Evolutionary conservation across 2,797 vertebrate species (phyloP), one percentile per base, ranked within the genome.

Genomic region (Sebastes variabilis): DNA sequence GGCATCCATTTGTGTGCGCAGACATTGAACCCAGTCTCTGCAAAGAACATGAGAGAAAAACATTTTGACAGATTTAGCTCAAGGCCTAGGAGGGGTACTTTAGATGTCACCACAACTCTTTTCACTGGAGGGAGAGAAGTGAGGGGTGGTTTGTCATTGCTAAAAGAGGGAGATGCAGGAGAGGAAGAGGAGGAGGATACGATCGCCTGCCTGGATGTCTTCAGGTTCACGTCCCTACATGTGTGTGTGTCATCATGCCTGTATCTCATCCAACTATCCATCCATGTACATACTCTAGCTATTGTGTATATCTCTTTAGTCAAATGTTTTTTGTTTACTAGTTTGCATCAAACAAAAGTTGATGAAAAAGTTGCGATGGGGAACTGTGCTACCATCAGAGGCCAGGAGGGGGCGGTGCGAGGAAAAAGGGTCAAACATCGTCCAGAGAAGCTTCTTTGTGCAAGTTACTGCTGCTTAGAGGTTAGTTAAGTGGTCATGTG

Each of bases 31-130:
- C 34, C 46, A 55, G 79, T 74, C 81, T 62, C 72, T 80, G 73
- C 65, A 65, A 83, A 85, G 76, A 78, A 75, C 67, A 85, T 85
- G 89, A 90, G 87, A 86, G 83, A 83, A 81, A 94, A 88, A 58
- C 85, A 88, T 90, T 93, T 84, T 92, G 92, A 94, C 93, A 91
- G 91, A 93, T 94, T 93, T 90, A 94, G 93, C 94, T 93, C 93
- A 91, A 79, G 88, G 93, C 87, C 85, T 88, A 81, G 91, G 85
- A 89, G 83, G 80, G 87, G 81, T 89, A 87, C 86, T 92, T 92
- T 81, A 88, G 83, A 90, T 90, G 90, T 91, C 86, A 89, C 70
- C 75, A 11, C 71, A 80, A 80, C 66, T 89, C 86, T 86, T 87
- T 89, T 90, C 81, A 86, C 70, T 67, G 38, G n/a, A 72, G 64